phyloP scores from a whole-genome alignment of 2,113 vertebrate species.

The Fulica atra region DNA sequence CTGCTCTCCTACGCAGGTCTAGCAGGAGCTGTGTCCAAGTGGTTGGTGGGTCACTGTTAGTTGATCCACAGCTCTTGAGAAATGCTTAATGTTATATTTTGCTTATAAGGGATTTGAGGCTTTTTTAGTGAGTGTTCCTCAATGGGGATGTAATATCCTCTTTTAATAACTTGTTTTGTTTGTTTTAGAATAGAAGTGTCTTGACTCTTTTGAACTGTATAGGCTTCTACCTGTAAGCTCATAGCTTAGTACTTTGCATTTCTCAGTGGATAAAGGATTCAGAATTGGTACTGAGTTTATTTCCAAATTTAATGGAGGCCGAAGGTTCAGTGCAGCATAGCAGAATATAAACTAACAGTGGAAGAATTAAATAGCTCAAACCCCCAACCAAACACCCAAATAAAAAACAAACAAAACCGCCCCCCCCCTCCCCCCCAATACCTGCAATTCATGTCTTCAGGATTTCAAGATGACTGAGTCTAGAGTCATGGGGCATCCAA shows the following conservation, averaged over 20 bases:
- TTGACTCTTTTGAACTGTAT: not conserved
- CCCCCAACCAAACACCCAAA: fast-evolving
- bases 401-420: not conserved
- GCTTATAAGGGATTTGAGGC: not conserved
- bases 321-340: not conserved
- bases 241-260: not conserved
- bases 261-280: not conserved
- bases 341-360: not conserved
- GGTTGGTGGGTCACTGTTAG: not conserved
- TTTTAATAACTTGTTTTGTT: not conserved
- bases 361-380: not conserved
- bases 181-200: not conserved
- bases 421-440: not conserved
- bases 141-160: not conserved
- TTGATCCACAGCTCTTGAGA: not conserved
- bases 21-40: not conserved
- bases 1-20: not conserved
- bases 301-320: not conserved
- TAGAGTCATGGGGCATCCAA: not conserved
- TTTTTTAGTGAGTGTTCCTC: not conserved
- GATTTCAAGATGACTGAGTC: not conserved
- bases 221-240: not conserved
- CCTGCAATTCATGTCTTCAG: not conserved
- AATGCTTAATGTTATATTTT: not conserved
- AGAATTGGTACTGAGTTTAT: not conserved